Evolutionary conservation across 2,797 vertebrate genomes (phyloP).

Genomic region (Spinus pinus): DNA sequence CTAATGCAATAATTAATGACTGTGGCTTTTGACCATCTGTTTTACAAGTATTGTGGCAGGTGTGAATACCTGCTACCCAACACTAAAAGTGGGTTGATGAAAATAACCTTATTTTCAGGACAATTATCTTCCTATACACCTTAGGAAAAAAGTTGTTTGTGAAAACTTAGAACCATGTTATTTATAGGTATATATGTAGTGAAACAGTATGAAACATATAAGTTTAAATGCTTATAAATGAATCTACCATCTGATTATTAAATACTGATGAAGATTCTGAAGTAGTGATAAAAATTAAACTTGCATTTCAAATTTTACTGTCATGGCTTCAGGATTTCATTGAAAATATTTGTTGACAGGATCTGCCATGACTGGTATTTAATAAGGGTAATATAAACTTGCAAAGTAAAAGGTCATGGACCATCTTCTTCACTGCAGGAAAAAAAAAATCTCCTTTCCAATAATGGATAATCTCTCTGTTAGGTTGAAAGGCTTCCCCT

Average conservation of each 20-base stretch:
- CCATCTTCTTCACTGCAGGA: not conserved
- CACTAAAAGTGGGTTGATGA: not conserved
- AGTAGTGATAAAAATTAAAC: not conserved
- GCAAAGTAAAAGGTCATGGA: not conserved
- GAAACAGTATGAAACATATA: not conserved
- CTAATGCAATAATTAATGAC: slow-evolving; percentile 62
- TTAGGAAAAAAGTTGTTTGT: not conserved
- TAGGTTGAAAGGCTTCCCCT: not conserved
- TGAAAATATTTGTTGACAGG: not conserved
- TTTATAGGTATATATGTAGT: not conserved
- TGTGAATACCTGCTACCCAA: not conserved
- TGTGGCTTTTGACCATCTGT: slow-evolving; percentile 61
- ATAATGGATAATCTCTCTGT: not conserved
- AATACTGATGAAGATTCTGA: not conserved
- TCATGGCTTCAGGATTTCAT: not conserved
- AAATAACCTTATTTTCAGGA: not conserved
- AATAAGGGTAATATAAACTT: not conserved
- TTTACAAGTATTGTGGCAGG: slow-evolving; percentile 7
- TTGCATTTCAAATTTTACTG: not conserved
- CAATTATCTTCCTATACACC: not conserved
- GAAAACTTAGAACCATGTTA: not conserved
- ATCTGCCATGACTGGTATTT: not conserved
- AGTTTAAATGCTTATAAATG: not conserved
- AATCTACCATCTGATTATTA: not conserved
- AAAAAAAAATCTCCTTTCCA: not conserved